These are phyloP conservation scores for Bombus picipes DNA, from an alignment of 1,140 invertebrate genomes.

Conservation along the genomic window DNA sequence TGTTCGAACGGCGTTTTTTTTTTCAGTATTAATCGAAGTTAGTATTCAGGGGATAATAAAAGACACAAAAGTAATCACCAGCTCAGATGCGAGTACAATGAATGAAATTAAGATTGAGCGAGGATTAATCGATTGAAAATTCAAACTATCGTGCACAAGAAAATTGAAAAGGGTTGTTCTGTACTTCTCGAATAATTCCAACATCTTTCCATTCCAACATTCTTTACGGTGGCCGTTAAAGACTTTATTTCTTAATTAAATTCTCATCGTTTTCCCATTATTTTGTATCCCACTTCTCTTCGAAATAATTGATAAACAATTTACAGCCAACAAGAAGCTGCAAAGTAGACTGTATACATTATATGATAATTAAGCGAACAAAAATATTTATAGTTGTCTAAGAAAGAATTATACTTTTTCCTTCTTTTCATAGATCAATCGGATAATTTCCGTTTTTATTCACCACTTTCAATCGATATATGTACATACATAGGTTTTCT, in stretches of 20 bases:
- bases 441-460: not conserved
- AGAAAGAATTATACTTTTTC: not conserved
- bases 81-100: too few relatives aligned
- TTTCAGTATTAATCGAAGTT: slow-evolving; percentile 34
- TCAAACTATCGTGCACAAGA: not conserved
- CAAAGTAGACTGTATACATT: too few relatives aligned
- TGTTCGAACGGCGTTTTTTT: not conserved
- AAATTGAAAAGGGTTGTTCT: not conserved
- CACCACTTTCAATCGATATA: not conserved
- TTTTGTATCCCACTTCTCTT: not conserved
- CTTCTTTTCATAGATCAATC: not conserved
- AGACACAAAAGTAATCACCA: not conserved
- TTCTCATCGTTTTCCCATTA: not conserved
- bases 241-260: not conserved
- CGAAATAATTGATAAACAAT: not conserved
- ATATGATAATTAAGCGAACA: not conserved
- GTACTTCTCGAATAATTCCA: not conserved
- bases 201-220: slow-evolving; percentile 8
- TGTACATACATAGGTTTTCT: slow-evolving; percentile 24
- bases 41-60: not conserved
- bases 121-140: not conserved
- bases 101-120: too few relatives aligned
- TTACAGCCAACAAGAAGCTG: not conserved
- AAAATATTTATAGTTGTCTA: not conserved
- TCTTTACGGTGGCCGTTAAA: not conserved